Conservation (phyloP, 2,797 vertebrate species). For the Pampus argenteus region DNA sequence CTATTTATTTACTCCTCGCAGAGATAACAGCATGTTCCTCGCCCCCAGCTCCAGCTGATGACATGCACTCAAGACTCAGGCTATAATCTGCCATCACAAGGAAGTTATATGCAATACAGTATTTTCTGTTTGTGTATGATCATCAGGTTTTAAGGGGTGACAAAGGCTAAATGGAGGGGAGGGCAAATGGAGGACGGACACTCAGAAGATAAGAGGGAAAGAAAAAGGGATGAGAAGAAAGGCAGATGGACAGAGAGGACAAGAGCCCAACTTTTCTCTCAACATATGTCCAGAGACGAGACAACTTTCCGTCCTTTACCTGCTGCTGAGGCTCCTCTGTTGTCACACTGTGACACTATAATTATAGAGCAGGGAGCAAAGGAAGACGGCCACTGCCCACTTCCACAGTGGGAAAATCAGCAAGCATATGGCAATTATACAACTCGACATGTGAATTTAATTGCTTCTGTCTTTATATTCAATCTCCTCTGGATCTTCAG, state of each 20-base stretch:
- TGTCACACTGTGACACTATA: conserved; percentile 73
- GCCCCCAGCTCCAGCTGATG: neutral
- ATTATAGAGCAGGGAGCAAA: conserved; percentile 69
- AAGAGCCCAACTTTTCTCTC: conserved; percentile 17
- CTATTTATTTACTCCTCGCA: conserved; percentile 29
- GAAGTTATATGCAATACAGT: conserved; percentile 52
- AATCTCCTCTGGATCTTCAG: conserved; percentile 33
- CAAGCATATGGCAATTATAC: conserved; percentile 62
- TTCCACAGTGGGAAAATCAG: conserved; percentile 60
- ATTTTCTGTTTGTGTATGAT: conserved; percentile 62
- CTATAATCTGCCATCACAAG: conserved; percentile 47
- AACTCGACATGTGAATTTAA: conserved; percentile 44
- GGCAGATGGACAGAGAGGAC: conserved; percentile 17
- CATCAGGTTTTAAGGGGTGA: conserved; percentile 61
- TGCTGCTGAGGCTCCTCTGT: conserved; percentile 50
- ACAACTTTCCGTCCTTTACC: conserved; percentile 58
- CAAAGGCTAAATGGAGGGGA: conserved; percentile 21
- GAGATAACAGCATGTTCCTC: conserved; percentile 24
- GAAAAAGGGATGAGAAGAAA: conserved; percentile 15
- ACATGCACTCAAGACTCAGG: conserved; percentile 24
- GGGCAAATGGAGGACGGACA: conserved; percentile 14
- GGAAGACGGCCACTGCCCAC: conserved; percentile 65
- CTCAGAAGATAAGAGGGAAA: neutral
- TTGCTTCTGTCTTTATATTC: conserved; percentile 39
- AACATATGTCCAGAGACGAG: conserved; percentile 36